A percentile compares a stretch with the other conserved stretches of the same genome.
Conservation (phyloP, 2,888 invertebrate species). For the Eilema griseolum region DNA sequence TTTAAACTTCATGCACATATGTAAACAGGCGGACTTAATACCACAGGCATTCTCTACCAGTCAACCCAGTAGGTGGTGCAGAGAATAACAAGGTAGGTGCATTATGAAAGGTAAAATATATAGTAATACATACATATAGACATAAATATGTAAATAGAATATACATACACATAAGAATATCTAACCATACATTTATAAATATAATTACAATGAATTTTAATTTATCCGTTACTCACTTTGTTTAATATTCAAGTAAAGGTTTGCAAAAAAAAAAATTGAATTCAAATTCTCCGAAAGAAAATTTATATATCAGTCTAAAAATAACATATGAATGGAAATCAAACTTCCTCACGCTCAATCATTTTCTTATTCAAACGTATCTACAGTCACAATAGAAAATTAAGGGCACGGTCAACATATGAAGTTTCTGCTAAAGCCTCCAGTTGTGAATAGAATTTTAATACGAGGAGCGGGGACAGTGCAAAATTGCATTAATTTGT, state of each 20-base stretch:
- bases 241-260: neutral
- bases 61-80: too few species aligned
- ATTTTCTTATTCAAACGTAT: conserved; percentile 8
- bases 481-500: conserved; percentile 53
- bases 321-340: conserved; percentile 6
- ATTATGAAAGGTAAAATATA: too few species aligned
- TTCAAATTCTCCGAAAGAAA: neutral
- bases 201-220: too few species aligned
- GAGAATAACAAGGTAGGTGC: too few species aligned
- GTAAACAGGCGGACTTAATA: too few species aligned
- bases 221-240: neutral
- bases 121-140: too few species aligned
- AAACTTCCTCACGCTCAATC: neutral
- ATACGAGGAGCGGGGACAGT: conserved; percentile 40
- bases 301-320: neutral
- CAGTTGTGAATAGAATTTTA: conserved; percentile 46
- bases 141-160: too few species aligned
- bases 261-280: neutral
- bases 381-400: conserved; percentile 45
- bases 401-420: conserved; percentile 43
- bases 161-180: too few species aligned
- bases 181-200: too few species aligned
- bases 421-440: conserved; percentile 36
- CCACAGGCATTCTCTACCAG: too few species aligned
- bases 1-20: too few species aligned